Evolutionary conservation across 1,140 invertebrate species (phyloP).

Genomic region (Dreissena polymorpha): DNA sequence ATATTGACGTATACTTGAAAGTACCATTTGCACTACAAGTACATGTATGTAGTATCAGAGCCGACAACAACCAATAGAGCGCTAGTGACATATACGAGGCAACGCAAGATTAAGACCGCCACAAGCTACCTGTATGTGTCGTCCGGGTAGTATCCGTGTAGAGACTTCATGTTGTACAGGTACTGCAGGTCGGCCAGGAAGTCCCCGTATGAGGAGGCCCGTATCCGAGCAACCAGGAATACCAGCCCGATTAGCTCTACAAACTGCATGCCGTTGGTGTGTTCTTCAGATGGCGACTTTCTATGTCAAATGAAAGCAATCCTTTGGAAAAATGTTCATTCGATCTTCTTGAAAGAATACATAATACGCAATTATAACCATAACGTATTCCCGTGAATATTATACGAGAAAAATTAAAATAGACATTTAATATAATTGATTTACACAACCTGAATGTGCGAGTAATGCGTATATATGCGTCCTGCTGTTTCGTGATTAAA

Average conservation of each 20-base stretch:
- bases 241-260: conserved; percentile 11
- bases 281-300: background rate
- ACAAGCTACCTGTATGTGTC: background rate
- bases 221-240: background rate
- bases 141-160: background rate
- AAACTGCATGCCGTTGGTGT: background rate
- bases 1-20: too few species aligned
- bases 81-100: background rate
- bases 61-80: background rate
- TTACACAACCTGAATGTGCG: too few species aligned
- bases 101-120: background rate
- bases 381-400: too few species aligned
- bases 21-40: too few species aligned
- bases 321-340: background rate
- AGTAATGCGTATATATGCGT: too few species aligned
- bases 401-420: too few species aligned
- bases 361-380: too few species aligned
- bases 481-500: too few species aligned
- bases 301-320: background rate
- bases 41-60: too few species aligned
- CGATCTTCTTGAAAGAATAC: background rate
- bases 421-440: too few species aligned
- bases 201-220: conserved; percentile 15
- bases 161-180: conserved; percentile 41
- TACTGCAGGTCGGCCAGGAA: conserved; percentile 37